Evolutionary conservation across 2,797 vertebrate genomes (phyloP), one percentile per base, ranked within the genome.

Genomic region (Orestias chungarensis): DNA sequence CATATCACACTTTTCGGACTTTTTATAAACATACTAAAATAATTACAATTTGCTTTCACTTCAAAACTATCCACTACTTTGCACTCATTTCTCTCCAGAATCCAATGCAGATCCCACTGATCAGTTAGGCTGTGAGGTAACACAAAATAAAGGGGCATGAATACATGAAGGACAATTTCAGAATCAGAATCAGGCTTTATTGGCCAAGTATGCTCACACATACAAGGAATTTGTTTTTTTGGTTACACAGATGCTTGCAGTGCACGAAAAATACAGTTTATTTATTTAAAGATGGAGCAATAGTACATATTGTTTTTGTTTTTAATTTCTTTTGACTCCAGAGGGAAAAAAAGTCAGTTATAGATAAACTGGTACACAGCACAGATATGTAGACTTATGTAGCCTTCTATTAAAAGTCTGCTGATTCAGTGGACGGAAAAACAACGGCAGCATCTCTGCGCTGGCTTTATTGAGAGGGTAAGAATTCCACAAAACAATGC

Each of bases 331-430:
- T 17, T 23, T 71, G 12, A 71, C 3, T 38, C 64, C 25, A 44
- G 47, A 65, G 65, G 40, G 31, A 42, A 18, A 77, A 38, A 74
- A 29, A 55, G 27, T 43, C 49, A 44, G 25, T 27, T n/a, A 38
- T 12, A 62, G 23, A 44, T 20, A 20, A 35, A 54, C 29, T 18
- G 66, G 29, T 31, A 47, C 20, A 42, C 44, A 54, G 57, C 50
- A 47, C 68, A 62, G 27, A 20, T 70, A 66, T 81, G 52, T 68
- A 46, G 44, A 40, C 64, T 66, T 54, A n/a, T n/a, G n/a, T 0
- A 33, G 31, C 38, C 80, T 62, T 78, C 23, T 20, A 33, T 62
- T 82, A 73, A 84, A 87, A 78, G 73, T 70, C 70, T 43, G 68
- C 43, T 68, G 40, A 77, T 80, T 42, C 61, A 79, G 25, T 12